Percentiles rank a stretch among this genome's conserved stretches.
phyloP scores from a whole-genome alignment of 1,140 invertebrate species.

The Zaprionus capensis region DNA sequence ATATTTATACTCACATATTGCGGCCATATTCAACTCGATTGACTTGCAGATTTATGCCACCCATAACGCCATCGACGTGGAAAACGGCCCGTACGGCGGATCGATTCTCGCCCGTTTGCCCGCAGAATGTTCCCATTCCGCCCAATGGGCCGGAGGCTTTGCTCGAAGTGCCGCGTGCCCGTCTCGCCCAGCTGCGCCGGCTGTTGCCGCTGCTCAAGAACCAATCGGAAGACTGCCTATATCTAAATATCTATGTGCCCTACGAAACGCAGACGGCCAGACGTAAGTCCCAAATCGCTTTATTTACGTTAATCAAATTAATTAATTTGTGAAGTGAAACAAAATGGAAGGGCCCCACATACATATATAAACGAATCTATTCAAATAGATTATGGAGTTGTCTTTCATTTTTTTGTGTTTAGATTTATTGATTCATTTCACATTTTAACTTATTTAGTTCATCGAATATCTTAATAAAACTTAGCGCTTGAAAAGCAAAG shows the following conservation, averaged over 20 bases:
- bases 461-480: no score
- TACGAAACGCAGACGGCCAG: constrained; percentile 66
- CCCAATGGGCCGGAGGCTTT: constrained; percentile 90
- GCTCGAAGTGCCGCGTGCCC: constrained; percentile 90
- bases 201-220: constrained; percentile 92
- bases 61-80: constrained; percentile 95
- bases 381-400: neutral
- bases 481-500: no score
- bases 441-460: no score
- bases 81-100: constrained; percentile 92
- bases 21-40: constrained; percentile 33
- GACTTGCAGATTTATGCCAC: constrained; percentile 93
- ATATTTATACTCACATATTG: constrained; percentile 50
- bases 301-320: neutral
- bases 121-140: constrained; percentile 91
- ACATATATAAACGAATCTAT: neutral
- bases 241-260: constrained; percentile 97
- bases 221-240: constrained; percentile 98
- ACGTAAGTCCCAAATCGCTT: constrained; percentile 73
- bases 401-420: neutral
- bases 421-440: no score
- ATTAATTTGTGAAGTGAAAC: neutral
- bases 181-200: constrained; percentile 92
- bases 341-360: neutral
- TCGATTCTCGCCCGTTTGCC: constrained; percentile 94